Evolutionary conservation across 2,797 vertebrate species (phyloP), one percentile per base, ranked within the genome.

Genomic region (Poeciliopsis infans): DNA sequence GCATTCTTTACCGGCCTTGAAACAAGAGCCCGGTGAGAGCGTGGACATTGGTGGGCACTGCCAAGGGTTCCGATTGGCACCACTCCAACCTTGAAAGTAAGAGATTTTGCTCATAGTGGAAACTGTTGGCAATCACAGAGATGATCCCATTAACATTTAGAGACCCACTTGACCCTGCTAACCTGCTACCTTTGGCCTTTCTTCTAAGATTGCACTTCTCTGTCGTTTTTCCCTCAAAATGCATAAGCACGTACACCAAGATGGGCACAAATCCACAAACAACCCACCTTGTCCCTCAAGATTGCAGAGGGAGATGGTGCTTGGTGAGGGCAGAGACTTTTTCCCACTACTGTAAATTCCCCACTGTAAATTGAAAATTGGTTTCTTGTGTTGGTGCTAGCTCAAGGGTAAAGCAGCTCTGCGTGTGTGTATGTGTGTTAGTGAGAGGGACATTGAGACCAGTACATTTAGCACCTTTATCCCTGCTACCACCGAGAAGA

Each of bases 301-400:
- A 91, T 90, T 83, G 80, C 72, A 88, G 79, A 49, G 36, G 76
- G 83, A 92, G 90, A 90, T 93, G 83, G 77, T 77, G 76, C 80
- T 88, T 78, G 86, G 89, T 91, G 36, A 88, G 92, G 92, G 89
- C 23, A 82, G 73, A 90, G 88, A 92, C 91, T 96, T 96, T 61
- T 95, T 95, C 95, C 95, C 95, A 94, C 93, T 94, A 85, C n/a
- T n/a, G n/a, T n/a, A n/a, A n/a, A n/a, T n/a, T n/a, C n/a, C n/a
- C n/a, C 83, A 91, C 93, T 94, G 93, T 94, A 95, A 96, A 95
- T 94, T 95, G 94, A 95, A 96, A 95, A 93, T 85, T 89, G 88
- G 91, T 92, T 90, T 86, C 92, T 96, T 68, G 80, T 93, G 92
- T 94, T 92, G 82, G 88, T 87, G 87, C 80, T 77, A 84, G 92